Conservation (phyloP, 2,888 invertebrate species). For the Theodoxus fluviatilis region DNA sequence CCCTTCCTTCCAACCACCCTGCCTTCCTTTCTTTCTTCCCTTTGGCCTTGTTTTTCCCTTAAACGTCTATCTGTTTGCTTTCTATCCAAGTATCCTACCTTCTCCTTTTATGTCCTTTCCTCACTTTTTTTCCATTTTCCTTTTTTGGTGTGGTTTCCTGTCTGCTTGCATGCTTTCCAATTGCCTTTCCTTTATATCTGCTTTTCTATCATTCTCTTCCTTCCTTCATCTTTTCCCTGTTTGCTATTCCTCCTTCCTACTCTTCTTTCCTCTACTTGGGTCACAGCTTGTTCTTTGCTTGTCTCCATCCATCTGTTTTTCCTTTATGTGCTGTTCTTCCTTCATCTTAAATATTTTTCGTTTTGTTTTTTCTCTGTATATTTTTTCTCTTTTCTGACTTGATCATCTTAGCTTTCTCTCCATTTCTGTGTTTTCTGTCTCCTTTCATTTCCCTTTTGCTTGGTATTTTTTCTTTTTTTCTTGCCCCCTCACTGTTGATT, state of each 20-base stretch:
- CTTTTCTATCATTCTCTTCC: no score
- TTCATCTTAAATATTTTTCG: no score
- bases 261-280: background rate
- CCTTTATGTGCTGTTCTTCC: no score
- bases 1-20: background rate
- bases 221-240: background rate
- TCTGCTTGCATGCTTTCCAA: no score
- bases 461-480: no score
- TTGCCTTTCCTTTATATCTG: no score
- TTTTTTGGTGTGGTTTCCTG: background rate
- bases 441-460: no score
- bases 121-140: background rate
- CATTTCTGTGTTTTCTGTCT: no score
- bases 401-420: no score
- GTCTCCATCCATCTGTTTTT: background rate
- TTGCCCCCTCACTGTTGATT: no score
- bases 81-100: background rate
- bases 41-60: background rate
- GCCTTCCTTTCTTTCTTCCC: background rate
- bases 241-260: background rate
- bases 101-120: background rate
- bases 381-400: no score
- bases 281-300: background rate
- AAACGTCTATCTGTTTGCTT: background rate
- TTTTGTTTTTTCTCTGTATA: no score